Evolutionary conservation across 2,113 vertebrate species (phyloP).

Genomic region (Tachycineta bicolor): DNA sequence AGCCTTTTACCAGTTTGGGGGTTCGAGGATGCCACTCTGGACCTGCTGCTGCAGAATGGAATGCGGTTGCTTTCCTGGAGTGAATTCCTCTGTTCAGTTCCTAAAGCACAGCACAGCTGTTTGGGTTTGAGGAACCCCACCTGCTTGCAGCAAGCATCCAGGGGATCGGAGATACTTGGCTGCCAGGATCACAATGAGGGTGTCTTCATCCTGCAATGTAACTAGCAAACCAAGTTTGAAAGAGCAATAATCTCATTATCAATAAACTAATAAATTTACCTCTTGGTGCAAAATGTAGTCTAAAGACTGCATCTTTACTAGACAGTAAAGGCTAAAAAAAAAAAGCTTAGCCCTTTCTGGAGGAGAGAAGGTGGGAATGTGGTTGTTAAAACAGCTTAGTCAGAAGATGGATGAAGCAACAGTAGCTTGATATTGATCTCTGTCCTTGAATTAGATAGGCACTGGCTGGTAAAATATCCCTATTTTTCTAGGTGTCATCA

Average conservation of each 20-base stretch:
- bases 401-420: slow-evolving; percentile 16
- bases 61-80: not conserved
- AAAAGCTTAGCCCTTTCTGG: not conserved
- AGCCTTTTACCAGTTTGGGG: not conserved
- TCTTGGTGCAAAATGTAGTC: not conserved
- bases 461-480: not conserved
- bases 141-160: not conserved
- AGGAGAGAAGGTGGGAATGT: not conserved
- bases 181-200: rapidly evolving
- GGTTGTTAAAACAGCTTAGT: not conserved
- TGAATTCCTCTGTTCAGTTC: not conserved
- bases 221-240: not conserved
- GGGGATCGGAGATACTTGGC: not conserved
- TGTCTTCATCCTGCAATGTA: not conserved
- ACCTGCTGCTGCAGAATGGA: not conserved
- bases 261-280: not conserved
- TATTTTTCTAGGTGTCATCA: not conserved
- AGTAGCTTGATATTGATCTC: slow-evolving; percentile 9
- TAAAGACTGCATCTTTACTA: not conserved
- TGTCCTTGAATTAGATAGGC: not conserved
- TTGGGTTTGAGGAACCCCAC: not conserved
- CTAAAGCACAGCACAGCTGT: not conserved
- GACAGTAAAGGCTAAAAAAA: not conserved
- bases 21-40: not conserved
- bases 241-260: not conserved